Evolutionary conservation across 2,888 invertebrate genomes (phyloP).

Genomic region (Noctua pronuba): DNA sequence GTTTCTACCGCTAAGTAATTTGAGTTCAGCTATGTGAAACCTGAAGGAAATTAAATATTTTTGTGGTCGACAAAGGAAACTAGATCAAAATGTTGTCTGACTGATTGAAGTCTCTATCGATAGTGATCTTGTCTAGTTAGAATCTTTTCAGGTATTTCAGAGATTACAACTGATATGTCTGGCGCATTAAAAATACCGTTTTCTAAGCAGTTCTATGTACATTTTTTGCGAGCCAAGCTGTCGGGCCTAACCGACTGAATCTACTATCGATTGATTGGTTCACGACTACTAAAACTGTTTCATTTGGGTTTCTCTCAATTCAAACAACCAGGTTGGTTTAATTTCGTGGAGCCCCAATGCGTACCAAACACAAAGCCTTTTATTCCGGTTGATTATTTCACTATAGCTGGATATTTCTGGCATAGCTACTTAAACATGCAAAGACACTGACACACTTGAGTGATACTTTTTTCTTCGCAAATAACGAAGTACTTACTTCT

Average conservation of each 20-base stretch:
- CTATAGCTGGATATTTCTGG: background rate
- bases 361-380: background rate
- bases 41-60: slow-evolving; percentile 13
- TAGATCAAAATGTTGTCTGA: background rate
- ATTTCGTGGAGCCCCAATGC: background rate
- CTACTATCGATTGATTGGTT: background rate
- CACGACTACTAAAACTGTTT: background rate
- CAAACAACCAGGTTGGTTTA: background rate
- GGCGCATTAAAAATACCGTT: background rate
- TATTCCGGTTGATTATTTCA: background rate
- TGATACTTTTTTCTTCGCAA: background rate
- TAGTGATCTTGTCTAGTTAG: background rate
- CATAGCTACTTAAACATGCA: too few relatives aligned
- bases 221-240: background rate
- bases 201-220: background rate
- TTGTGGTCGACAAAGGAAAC: slow-evolving; percentile 11
- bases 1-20: slow-evolving; percentile 40
- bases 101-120: slow-evolving; percentile 2
- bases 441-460: background rate
- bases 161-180: background rate
- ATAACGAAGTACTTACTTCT: background rate
- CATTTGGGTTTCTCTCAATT: background rate
- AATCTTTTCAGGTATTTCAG: background rate
- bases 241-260: background rate
- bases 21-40: slow-evolving; percentile 22